phyloP scores from a whole-genome alignment of 2,888 invertebrate genomes.

The Sarcophaga variegata region DNA sequence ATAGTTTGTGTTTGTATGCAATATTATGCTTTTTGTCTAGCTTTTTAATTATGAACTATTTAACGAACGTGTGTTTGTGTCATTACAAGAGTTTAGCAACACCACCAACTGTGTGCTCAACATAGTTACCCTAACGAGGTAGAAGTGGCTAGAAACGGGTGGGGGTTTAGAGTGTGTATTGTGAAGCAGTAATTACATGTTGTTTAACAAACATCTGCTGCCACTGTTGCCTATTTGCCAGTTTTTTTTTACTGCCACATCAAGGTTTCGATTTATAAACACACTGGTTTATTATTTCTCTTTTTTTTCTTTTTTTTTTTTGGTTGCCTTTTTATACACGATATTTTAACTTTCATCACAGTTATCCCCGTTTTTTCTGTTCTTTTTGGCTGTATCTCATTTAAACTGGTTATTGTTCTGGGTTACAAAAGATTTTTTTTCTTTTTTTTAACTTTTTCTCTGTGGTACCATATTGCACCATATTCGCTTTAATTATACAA shows the following conservation, averaged over 20 bases:
- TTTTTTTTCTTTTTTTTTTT: not conserved
- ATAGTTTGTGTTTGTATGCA: not conserved
- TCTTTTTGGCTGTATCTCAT: not conserved
- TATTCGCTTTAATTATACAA: not conserved
- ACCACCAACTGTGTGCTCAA: constrained; percentile 28
- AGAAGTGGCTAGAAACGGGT: constrained; percentile 1
- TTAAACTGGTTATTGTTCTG: constrained; percentile 2
- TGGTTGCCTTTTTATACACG: no score
- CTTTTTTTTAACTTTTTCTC: not conserved
- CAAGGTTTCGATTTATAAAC: constrained; percentile 1
- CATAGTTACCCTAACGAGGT: constrained; percentile 16
- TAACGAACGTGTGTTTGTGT: constrained; percentile 38
- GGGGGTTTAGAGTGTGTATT: not conserved
- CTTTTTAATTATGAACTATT: constrained; percentile 62
- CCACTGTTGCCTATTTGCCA: constrained; percentile 2
- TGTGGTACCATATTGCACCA: not conserved
- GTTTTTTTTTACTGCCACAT: not conserved
- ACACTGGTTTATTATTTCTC: not conserved
- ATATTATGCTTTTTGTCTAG: constrained; percentile 8
- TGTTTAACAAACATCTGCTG: constrained; percentile 36
- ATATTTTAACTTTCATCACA: not conserved
- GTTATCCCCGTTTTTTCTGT: not conserved
- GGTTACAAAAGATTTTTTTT: not conserved
- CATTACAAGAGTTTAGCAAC: constrained; percentile 44
- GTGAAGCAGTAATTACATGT: constrained; percentile 36